Conservation (phyloP, 2,113 vertebrate species). For the Serinus canaria region DNA sequence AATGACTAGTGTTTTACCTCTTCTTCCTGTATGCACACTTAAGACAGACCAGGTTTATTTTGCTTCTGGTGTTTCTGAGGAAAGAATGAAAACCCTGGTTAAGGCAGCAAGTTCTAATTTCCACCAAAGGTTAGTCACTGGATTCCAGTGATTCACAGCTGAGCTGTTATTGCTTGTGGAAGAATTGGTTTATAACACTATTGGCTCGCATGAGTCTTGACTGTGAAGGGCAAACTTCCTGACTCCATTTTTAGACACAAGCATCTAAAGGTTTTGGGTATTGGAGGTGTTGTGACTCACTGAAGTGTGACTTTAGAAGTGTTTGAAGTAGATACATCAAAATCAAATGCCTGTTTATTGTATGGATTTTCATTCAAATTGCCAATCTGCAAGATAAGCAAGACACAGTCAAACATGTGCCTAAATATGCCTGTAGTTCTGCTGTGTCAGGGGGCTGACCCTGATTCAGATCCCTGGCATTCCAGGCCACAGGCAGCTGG, state of each 20-base stretch:
- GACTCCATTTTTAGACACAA: neutral
- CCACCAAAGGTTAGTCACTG: conserved; percentile 19
- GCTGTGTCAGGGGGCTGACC: neutral
- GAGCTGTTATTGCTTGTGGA: conserved; percentile 5
- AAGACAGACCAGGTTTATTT: conserved; percentile 10
- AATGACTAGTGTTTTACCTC: neutral
- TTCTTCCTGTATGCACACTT: neutral
- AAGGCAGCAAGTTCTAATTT: conserved; percentile 21
- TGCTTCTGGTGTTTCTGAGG: neutral
- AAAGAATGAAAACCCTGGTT: conserved; percentile 30
- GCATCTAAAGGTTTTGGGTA: neutral
- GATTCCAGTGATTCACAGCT: conserved; percentile 36
- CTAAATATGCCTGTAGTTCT: neutral
- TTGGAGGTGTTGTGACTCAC: neutral
- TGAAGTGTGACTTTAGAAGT: neutral
- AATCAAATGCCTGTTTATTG: neutral
- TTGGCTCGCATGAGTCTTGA: neutral
- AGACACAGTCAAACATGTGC: neutral
- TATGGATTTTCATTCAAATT: neutral
- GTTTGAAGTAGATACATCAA: neutral
- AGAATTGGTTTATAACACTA: neutral
- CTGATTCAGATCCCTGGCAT: neutral
- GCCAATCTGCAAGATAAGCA: neutral
- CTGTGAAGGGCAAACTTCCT: neutral
- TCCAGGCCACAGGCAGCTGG: neutral